Evolutionary conservation across 2,888 invertebrate species (phyloP).

Genomic region (Platycnemis pennipes): DNA sequence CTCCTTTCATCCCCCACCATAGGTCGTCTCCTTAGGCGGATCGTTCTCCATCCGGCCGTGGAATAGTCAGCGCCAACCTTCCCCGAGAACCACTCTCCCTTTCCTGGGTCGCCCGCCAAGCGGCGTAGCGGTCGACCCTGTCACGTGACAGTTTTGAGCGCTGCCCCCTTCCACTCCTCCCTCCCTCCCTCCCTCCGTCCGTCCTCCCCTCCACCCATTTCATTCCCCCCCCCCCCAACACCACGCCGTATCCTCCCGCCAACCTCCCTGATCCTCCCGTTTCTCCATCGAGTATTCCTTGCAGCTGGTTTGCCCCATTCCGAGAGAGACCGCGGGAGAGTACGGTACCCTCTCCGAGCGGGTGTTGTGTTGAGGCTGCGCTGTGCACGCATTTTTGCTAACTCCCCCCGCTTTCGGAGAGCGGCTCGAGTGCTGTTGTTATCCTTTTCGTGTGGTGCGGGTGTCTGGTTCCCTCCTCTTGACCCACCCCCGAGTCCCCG

Average conservation of each 20-base stretch:
- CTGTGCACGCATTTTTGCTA: not conserved
- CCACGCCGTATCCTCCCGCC: too few relatives aligned
- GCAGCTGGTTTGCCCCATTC: not conserved
- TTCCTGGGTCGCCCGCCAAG: conserved; percentile 36
- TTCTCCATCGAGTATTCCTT: not conserved
- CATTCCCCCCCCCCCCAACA: not conserved
- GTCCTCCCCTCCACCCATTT: not conserved
- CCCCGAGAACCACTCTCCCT: conserved; percentile 24
- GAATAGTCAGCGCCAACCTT: conserved; percentile 24
- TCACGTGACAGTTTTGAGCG: conserved; percentile 46
- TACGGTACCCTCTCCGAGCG: not conserved
- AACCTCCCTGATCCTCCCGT: not conserved
- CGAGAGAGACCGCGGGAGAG: not conserved
- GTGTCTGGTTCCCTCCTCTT: not conserved
- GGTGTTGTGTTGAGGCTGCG: not conserved
- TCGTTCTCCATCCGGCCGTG: conserved; percentile 32
- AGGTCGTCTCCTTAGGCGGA: not conserved
- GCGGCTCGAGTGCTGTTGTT: too few relatives aligned
- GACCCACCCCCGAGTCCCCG: too few relatives aligned
- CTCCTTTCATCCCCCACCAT: not conserved
- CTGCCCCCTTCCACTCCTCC: not conserved
- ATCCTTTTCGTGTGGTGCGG: not conserved
- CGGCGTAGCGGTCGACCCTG: conserved; percentile 55
- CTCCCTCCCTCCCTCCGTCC: not conserved
- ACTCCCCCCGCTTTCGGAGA: not conserved